Conservation (phyloP, 1,140 invertebrate species). For the Drosophila obscura region DNA sequence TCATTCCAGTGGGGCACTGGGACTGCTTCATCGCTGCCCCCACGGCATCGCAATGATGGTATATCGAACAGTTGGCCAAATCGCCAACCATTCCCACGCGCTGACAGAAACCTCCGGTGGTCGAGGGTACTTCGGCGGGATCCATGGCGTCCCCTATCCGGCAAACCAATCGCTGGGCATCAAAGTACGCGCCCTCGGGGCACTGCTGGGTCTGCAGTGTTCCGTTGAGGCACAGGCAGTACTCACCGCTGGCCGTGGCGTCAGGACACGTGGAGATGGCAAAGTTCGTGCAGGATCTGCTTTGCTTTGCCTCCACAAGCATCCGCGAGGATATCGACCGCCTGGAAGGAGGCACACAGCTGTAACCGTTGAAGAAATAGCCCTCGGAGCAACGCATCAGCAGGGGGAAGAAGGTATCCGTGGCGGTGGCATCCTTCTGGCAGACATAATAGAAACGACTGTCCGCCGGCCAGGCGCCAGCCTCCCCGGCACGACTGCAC, state of each 20-base stretch:
- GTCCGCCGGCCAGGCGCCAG: constrained; percentile 65
- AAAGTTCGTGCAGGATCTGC: constrained; percentile 13
- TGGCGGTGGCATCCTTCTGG: constrained; percentile 23
- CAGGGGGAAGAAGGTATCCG: constrained; percentile 57
- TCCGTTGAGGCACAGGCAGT: constrained; percentile 25
- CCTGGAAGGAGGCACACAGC: constrained; percentile 28
- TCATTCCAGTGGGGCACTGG: too few relatives aligned
- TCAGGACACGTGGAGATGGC: constrained; percentile 10
- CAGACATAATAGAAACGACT: constrained; percentile 78
- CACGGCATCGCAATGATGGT: too few relatives aligned
- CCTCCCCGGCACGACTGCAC: constrained; percentile 62
- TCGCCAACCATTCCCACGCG: too few relatives aligned
- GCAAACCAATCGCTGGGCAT: constrained; percentile 5
- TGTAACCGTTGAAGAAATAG: constrained; percentile 50
- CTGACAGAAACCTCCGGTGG: too few relatives aligned
- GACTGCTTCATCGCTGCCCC: too few relatives aligned
- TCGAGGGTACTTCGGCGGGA: too few relatives aligned
- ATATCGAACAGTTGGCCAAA: too few relatives aligned
- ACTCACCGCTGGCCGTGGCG: background rate
- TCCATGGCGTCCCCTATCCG: too few relatives aligned
- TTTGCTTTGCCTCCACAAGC: background rate
- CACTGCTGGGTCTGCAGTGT: constrained; percentile 5
- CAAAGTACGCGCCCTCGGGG: constrained; percentile 4
- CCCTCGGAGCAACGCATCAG: constrained; percentile 66
- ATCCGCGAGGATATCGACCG: too few relatives aligned